These are phyloP conservation scores for Apis laboriosa DNA, from an alignment of 1,140 invertebrate species.

Conservation along the genomic window DNA sequence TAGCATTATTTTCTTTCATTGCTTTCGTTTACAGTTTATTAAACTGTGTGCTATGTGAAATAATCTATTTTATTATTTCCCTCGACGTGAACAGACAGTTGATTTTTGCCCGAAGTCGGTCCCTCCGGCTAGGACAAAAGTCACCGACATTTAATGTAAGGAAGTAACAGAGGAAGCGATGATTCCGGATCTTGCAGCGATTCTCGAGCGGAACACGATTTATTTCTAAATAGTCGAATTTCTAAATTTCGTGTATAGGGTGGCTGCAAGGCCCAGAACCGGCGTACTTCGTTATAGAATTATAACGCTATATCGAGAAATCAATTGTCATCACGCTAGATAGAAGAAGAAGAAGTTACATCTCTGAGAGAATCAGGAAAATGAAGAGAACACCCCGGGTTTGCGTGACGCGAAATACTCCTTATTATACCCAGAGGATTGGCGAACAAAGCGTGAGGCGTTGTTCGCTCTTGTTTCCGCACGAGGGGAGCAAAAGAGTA, in stretches of 20 bases:
- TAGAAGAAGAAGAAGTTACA: slow-evolving; percentile 22
- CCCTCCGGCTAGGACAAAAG: slow-evolving; percentile 38
- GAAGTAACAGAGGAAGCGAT: slow-evolving; percentile 40
- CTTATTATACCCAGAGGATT: slow-evolving; percentile 14
- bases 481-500: neutral
- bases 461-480: neutral
- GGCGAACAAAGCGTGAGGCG: neutral
- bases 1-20: slow-evolving; percentile 69
- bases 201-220: neutral
- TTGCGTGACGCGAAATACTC: slow-evolving; percentile 23
- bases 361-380: slow-evolving; percentile 32
- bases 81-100: slow-evolving; percentile 48
- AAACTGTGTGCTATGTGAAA: slow-evolving; percentile 64
- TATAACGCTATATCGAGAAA: slow-evolving; percentile 39
- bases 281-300: slow-evolving; percentile 19
- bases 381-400: slow-evolving; percentile 41
- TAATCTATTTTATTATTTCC: slow-evolving; percentile 63
- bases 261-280: slow-evolving; percentile 32
- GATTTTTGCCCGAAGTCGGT: slow-evolving; percentile 39
- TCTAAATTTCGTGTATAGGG: neutral
- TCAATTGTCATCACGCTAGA: slow-evolving; percentile 24
- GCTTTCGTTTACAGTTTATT: slow-evolving; percentile 65
- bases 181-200: slow-evolving; percentile 23
- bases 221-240: slow-evolving; percentile 22
- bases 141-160: slow-evolving; percentile 24